Evolutionary conservation across 2,797 vertebrate genomes (phyloP), one percentile per base, ranked within the genome.

Genomic region (Mus caroli): DNA sequence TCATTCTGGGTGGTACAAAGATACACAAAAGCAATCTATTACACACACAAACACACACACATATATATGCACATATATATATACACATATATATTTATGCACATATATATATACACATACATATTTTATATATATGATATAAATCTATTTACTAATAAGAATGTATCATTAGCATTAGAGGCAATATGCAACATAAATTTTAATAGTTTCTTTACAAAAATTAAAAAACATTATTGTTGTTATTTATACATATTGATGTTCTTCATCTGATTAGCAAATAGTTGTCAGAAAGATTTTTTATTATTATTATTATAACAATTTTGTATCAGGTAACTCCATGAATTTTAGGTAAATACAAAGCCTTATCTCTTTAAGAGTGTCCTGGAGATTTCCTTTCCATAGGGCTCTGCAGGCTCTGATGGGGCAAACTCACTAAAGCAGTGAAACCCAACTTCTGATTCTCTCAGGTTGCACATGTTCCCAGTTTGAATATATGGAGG

Each of bases 231-330:
- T 22, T 86, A 73, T 79, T n/a, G 22, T 54, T 69, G 88, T 13
- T 93, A 89, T 79, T 60, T 94, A 71, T 52, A 83, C 96, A 43
- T 10, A 86, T 28, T 92, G 14, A 14, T 85, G 50, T 46, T 95
- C 43, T 96, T 97, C 77, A 96, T 46, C 62, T 92, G 92, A 83
- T 92, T 94, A 75, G 40, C 50, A 60, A 88, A 69, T 50, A 93
- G 91, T 90, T 93, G 54, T 60, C 58, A 92, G 43, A 76, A 95
- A 79, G 13, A 86, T 91, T 82, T 95, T 97, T 78, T 43, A 54
- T 90, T 83, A 80, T 79, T 54, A 43, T 46, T 90, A 96, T 73
- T 67, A 93, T 95, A 80, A 94, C 88, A 79, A 13, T 17, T 64
- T n/a, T 75, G 2, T 46, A 6, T 56, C 87, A 17, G 46, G 86